Evolutionary conservation across 2,113 vertebrate species (phyloP).

Genomic region (Chloebia gouldiae): DNA sequence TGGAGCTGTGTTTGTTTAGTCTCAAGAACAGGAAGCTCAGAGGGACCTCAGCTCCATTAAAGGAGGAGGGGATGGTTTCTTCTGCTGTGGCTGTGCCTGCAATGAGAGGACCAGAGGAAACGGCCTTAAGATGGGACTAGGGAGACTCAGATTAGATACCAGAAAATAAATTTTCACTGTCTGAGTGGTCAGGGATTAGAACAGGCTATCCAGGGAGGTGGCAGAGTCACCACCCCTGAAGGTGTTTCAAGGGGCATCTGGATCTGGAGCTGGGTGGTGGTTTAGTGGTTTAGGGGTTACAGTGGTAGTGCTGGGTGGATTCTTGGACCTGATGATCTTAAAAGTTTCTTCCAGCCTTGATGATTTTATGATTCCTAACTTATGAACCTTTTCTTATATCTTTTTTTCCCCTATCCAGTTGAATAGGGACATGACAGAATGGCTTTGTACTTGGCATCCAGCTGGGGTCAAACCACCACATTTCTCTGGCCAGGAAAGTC

Average conservation of each 20-base stretch:
- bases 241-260: background rate
- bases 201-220: background rate
- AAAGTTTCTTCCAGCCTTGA: background rate
- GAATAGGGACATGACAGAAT: background rate
- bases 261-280: rapidly evolving
- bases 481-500: background rate
- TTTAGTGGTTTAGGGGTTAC: background rate
- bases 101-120: background rate
- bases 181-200: background rate
- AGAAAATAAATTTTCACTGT: background rate
- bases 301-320: background rate
- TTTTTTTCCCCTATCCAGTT: background rate
- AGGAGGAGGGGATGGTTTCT: background rate
- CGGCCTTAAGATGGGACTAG: background rate
- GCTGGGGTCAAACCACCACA: background rate
- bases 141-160: background rate
- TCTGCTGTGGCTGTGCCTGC: background rate
- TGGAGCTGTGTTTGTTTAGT: background rate
- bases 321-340: background rate
- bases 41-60: background rate
- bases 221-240: background rate
- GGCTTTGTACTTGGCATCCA: background rate
- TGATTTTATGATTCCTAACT: background rate
- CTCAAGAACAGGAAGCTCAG: background rate
- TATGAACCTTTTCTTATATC: background rate